phyloP scores from a whole-genome alignment of 2,113 vertebrate species.

The Cettia cetti region DNA sequence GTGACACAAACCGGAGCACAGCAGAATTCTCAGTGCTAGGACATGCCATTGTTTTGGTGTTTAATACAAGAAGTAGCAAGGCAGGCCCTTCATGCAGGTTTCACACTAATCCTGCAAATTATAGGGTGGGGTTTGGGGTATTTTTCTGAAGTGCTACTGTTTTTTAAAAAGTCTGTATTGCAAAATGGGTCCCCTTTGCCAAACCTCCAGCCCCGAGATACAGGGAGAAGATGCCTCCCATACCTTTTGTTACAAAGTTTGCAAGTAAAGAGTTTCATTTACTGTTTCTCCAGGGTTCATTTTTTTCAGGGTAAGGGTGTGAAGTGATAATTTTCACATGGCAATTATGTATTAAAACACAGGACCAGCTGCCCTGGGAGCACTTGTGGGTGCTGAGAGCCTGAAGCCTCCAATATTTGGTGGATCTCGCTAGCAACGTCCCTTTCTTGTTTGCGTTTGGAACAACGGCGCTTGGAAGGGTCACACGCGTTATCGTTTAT shows the following conservation, averaged over 20 bases:
- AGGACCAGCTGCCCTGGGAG: too few relatives aligned
- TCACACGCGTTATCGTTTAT: accelerated
- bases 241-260: not conserved
- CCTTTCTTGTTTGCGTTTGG: not conserved
- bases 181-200: not conserved
- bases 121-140: accelerated
- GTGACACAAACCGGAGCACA: not conserved
- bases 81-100: not conserved
- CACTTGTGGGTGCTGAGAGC: accelerated
- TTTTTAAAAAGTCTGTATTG: not conserved
- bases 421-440: accelerated
- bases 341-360: not conserved
- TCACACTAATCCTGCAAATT: not conserved
- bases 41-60: not conserved
- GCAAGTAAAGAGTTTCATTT: constrained; percentile 19
- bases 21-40: not conserved
- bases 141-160: not conserved
- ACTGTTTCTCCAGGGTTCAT: not conserved
- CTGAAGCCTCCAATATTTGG: accelerated
- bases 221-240: accelerated
- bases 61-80: not conserved
- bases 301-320: not conserved
- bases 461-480: not conserved
- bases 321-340: accelerated
- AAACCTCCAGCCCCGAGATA: not conserved